Evolutionary conservation across 2,797 vertebrate species (phyloP).

Genomic region (Helostoma temminkii): DNA sequence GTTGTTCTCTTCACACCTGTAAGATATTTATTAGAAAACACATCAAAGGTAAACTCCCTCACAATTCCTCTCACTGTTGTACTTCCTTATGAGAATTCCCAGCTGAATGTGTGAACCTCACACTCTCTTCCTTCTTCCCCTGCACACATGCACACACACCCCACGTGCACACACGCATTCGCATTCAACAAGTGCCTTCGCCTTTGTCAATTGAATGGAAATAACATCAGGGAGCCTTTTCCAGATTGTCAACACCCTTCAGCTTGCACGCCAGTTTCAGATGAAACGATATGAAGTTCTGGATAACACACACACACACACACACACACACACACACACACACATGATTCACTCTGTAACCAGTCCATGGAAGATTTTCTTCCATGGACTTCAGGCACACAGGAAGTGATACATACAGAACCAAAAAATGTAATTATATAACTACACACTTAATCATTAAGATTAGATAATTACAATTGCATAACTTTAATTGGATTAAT

Average conservation of each 20-base stretch:
- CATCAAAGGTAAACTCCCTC: slow-evolving; percentile 17
- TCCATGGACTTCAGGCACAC: neutral
- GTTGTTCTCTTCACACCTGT: slow-evolving; percentile 8
- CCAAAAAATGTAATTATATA: neutral
- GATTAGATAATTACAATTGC: neutral
- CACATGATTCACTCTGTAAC: neutral
- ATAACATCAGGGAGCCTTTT: slow-evolving; percentile 51
- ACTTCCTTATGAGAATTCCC: slow-evolving; percentile 62
- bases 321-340: neutral
- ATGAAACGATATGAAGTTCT: slow-evolving; percentile 48
- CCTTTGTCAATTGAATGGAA: slow-evolving; percentile 54
- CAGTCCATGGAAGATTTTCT: neutral
- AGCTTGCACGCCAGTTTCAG: slow-evolving; percentile 55
- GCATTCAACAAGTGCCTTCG: slow-evolving; percentile 2
- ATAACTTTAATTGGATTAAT: too few relatives aligned
- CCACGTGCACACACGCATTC: slow-evolving; percentile 21
- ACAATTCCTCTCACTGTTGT: neutral
- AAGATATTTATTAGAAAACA: slow-evolving; percentile 9
- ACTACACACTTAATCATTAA: neutral
- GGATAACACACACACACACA: slow-evolving; percentile 16
- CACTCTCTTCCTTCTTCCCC: slow-evolving; percentile 34
- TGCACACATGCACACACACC: slow-evolving; percentile 24
- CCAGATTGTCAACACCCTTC: slow-evolving; percentile 70
- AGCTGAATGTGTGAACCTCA: slow-evolving; percentile 41
- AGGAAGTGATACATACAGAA: slow-evolving; percentile 3